Evolutionary conservation across 2,797 vertebrate genomes (phyloP).

Genomic region (Microhierax caerulescens): DNA sequence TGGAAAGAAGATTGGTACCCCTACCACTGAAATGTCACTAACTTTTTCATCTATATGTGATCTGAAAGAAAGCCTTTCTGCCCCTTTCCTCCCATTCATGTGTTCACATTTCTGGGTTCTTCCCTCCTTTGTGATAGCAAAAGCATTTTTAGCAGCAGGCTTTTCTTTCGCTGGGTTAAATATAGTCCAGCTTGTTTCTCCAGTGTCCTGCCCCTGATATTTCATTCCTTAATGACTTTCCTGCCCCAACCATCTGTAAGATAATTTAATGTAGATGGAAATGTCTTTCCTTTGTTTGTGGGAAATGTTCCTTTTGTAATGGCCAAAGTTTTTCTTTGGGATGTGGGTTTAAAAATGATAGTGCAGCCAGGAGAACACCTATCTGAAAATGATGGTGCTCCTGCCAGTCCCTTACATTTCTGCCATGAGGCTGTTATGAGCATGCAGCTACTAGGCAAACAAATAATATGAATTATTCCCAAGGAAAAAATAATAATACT

Average conservation of each 20-base stretch:
- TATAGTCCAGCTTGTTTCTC: conserved; percentile 4
- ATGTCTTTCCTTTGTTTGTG: background rate
- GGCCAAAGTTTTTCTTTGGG: background rate
- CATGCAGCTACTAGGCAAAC: background rate
- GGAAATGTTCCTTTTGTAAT: background rate
- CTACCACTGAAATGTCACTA: background rate
- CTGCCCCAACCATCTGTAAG: background rate
- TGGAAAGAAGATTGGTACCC: background rate
- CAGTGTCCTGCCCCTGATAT: background rate
- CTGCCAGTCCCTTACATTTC: background rate
- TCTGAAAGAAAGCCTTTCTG: background rate
- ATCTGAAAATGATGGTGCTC: background rate
- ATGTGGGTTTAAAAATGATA: background rate
- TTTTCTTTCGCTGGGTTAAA: conserved; percentile 33
- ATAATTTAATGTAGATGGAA: background rate
- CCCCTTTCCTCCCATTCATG: conserved; percentile 3
- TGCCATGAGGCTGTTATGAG: background rate
- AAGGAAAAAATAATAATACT: background rate
- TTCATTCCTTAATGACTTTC: background rate
- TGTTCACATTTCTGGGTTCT: background rate
- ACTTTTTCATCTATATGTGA: background rate
- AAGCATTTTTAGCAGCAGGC: background rate
- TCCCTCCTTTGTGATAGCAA: conserved; percentile 12
- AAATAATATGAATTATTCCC: background rate
- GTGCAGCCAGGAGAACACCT: background rate